Percentiles rank a stretch among this genome's conserved stretches.
Evolutionary conservation across 1,140 invertebrate genomes (phyloP).

Genomic region (Pogonomyrmex barbatus): DNA sequence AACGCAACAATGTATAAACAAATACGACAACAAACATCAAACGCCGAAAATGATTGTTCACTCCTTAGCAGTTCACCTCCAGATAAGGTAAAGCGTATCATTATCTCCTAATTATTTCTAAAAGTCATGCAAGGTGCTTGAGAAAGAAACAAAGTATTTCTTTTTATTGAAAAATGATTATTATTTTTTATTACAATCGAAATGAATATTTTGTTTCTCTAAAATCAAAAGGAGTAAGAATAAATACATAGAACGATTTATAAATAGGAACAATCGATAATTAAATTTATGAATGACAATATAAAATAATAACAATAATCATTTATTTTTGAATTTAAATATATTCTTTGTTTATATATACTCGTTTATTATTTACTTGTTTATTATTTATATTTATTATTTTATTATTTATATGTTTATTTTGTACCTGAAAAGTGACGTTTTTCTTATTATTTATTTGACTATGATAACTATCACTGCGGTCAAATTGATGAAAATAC

Average conservation of each 20-base stretch:
- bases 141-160: neutral
- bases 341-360: no score
- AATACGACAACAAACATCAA: neutral
- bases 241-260: neutral
- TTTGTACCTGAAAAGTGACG: no score
- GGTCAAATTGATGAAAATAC: no score
- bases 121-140: neutral
- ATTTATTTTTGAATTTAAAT: no score
- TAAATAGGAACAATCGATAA: neutral
- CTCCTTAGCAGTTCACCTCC: neutral
- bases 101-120: neutral
- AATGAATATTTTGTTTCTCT: neutral
- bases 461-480: no score
- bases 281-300: neutral
- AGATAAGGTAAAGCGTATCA: slow-evolving; percentile 61
- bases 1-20: slow-evolving; percentile 56
- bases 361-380: no score
- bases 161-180: neutral
- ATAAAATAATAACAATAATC: neutral
- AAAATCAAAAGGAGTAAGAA: neutral
- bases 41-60: neutral
- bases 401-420: no score
- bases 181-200: neutral
- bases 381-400: no score
- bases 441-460: no score